These are phyloP conservation scores for Brachyalestes nurse DNA, from an alignment of 2,797 vertebrate genomes.

Conservation along the genomic window DNA sequence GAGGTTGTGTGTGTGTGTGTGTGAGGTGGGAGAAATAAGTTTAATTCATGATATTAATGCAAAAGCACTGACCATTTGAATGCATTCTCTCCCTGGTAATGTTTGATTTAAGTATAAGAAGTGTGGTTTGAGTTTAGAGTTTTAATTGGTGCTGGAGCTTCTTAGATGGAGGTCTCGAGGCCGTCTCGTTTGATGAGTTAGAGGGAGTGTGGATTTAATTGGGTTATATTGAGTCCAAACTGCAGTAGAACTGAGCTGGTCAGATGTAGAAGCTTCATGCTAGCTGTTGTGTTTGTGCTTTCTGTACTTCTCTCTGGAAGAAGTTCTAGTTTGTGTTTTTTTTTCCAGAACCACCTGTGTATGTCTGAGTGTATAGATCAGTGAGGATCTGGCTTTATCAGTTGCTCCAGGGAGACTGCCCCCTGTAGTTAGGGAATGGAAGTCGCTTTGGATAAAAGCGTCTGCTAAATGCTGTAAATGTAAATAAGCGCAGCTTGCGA, in stretches of 20 bases:
- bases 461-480: too few species aligned
- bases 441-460: too few species aligned
- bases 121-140: conserved; percentile 45
- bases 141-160: conserved; percentile 44
- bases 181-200: conserved; percentile 73
- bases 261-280: conserved; percentile 74
- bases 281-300: conserved; percentile 53
- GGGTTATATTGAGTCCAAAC: conserved; percentile 75
- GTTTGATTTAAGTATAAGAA: conserved; percentile 36
- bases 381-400: not conserved
- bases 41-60: conserved; percentile 48
- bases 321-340: not conserved
- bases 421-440: too few species aligned
- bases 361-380: not conserved
- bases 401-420: not conserved
- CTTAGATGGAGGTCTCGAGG: conserved; percentile 24
- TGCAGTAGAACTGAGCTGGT: conserved; percentile 69
- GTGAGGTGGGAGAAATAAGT: conserved; percentile 66
- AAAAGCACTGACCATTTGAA: conserved; percentile 20
- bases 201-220: conserved; percentile 77
- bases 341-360: too few species aligned
- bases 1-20: conserved; percentile 49
- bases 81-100: conserved; percentile 29
- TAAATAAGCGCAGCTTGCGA: too few species aligned
- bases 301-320: not conserved